phyloP scores from a whole-genome alignment of 2,113 vertebrate species.

The Protobothrops mucrosquamatus region DNA sequence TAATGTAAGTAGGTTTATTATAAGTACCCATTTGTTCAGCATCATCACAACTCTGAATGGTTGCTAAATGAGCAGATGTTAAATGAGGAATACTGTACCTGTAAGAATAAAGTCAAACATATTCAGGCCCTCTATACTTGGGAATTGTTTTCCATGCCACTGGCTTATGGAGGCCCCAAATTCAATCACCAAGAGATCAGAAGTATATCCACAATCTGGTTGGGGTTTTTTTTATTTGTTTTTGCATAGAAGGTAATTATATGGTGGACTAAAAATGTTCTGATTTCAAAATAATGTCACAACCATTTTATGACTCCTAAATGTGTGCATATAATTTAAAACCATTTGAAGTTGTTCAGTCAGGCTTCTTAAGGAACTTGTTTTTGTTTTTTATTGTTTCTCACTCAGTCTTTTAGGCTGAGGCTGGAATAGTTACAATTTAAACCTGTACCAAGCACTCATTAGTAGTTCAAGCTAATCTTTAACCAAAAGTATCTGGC shows the following conservation, averaged over 20 bases:
- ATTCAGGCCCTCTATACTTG: neutral
- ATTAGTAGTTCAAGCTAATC: neutral
- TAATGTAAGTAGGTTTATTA: neutral
- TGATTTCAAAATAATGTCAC: neutral
- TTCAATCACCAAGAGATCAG: neutral
- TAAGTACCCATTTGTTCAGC: neutral
- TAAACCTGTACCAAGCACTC: neutral
- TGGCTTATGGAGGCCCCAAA: neutral
- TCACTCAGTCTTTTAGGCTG: neutral
- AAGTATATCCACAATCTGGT: neutral
- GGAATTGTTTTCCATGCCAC: neutral
- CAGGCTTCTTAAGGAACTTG: neutral
- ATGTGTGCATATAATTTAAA: neutral
- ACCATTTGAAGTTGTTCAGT: neutral
- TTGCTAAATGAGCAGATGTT: neutral
- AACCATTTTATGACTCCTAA: neutral
- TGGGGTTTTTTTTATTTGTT: neutral
- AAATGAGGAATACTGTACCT: neutral
- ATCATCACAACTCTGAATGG: neutral
- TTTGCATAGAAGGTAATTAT: neutral
- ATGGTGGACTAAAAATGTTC: neutral
- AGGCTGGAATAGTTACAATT: neutral
- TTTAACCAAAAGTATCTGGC: neutral
- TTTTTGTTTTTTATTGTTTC: neutral
- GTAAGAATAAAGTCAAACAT: neutral